Conservation (phyloP, 2,113 vertebrate species). For the Corythornis madagascariensis region DNA sequence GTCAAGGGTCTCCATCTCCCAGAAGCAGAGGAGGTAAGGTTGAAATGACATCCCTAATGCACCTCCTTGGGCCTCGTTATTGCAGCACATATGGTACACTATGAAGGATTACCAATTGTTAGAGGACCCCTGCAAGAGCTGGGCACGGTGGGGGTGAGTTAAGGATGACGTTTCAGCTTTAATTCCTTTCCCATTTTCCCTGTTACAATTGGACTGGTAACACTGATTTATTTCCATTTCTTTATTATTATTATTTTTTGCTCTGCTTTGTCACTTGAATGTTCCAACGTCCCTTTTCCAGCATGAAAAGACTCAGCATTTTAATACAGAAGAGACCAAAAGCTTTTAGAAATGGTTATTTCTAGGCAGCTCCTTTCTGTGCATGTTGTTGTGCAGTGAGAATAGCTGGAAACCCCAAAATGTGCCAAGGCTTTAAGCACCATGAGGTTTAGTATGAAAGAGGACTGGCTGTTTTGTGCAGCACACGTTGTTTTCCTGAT, state of each 20-base stretch:
- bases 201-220: conserved; percentile 15
- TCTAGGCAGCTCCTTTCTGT: conserved; percentile 40
- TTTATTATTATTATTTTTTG: neutral
- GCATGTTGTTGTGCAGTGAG: conserved; percentile 21
- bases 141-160: conserved; percentile 63
- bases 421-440: conserved; percentile 66
- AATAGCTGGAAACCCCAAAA: conserved; percentile 58
- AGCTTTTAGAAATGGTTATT: conserved; percentile 29
- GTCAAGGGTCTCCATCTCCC: conserved; percentile 47
- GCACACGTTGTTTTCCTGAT: neutral
- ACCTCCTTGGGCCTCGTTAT: conserved; percentile 57
- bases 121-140: conserved; percentile 60
- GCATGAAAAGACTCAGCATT: neutral
- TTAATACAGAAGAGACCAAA: neutral
- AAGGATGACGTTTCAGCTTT: conserved; percentile 68
- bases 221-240: neutral
- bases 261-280: neutral
- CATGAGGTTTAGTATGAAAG: conserved; percentile 40
- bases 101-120: conserved; percentile 71
- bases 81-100: conserved; percentile 60
- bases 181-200: conserved; percentile 52
- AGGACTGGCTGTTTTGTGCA: conserved; percentile 20
- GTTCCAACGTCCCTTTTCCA: neutral
- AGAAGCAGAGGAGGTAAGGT: conserved; percentile 55
- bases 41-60: conserved; percentile 62